phyloP scores from a whole-genome alignment of 2,113 vertebrate species.

The Lepus americanus region DNA sequence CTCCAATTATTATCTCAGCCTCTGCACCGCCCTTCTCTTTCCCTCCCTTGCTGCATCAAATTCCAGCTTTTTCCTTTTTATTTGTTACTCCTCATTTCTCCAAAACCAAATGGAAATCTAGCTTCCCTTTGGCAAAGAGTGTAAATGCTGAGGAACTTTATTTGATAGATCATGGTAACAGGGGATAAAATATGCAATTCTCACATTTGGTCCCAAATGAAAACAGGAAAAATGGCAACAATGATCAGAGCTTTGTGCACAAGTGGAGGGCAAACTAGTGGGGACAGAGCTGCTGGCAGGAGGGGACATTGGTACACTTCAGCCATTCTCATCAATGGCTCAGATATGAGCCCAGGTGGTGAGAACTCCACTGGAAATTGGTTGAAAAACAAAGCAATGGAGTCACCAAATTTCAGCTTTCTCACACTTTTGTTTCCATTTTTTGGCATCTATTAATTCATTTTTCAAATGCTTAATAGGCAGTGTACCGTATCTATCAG shows the following conservation, averaged over 20 bases:
- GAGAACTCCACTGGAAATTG: neutral
- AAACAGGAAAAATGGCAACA: neutral
- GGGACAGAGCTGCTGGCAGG: too few species aligned
- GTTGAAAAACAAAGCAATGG: neutral
- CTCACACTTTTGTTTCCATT: neutral
- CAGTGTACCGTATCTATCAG: neutral
- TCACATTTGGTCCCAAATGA: neutral
- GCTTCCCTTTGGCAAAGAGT: neutral
- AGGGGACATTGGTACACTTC: neutral
- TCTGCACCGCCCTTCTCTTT: neutral
- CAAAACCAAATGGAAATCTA: neutral
- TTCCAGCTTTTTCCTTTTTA: neutral
- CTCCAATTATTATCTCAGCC: too few species aligned
- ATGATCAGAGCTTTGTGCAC: too few species aligned
- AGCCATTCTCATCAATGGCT: neutral
- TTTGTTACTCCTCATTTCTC: neutral
- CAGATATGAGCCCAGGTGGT: neutral
- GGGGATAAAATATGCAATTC: neutral
- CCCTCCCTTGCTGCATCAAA: neutral
- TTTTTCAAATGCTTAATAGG: neutral
- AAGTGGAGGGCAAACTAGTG: rapidly evolving
- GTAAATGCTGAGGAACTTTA: neutral
- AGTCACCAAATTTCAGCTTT: neutral
- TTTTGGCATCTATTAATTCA: neutral
- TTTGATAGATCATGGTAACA: neutral